Evolutionary conservation across 2,113 vertebrate species (phyloP).

Genomic region (Acrocephalus kingi): DNA sequence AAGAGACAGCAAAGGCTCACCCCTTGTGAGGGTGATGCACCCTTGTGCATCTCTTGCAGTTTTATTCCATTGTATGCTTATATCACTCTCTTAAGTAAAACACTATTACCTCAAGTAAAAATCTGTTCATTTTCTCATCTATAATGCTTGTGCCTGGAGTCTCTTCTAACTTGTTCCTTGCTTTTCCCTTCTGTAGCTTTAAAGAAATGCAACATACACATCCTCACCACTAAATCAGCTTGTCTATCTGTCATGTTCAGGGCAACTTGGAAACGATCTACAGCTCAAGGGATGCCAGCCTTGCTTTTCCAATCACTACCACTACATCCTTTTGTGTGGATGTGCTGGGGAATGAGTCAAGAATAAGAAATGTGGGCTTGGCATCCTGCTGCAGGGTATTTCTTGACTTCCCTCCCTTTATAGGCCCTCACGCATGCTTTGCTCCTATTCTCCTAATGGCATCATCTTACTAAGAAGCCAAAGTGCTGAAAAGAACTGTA

Average conservation of each 20-base stretch:
- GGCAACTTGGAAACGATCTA: not conserved
- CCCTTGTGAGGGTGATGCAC: not conserved
- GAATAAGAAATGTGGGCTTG: not conserved
- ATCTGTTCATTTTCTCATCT: not conserved
- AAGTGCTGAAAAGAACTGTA: not conserved
- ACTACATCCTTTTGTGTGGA: not conserved
- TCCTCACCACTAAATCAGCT: not conserved
- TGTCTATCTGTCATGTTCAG: not conserved
- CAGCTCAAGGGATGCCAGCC: not conserved
- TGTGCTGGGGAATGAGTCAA: not conserved
- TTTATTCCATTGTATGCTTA: not conserved
- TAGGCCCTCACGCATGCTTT: not conserved
- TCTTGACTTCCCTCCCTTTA: not conserved
- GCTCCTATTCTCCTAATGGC: not conserved
- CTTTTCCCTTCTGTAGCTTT: not conserved
- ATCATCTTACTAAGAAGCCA: not conserved
- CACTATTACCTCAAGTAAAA: not conserved
- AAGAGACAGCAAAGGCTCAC: not conserved
- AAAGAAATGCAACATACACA: not conserved
- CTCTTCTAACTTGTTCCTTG: not conserved
- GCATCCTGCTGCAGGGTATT: not conserved
- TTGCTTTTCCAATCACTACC: not conserved
- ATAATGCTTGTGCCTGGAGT: not conserved
- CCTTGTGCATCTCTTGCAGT: not conserved
- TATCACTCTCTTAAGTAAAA: not conserved